Conservation (phyloP, 2,797 vertebrate species). For the Phoebastria nigripes region DNA sequence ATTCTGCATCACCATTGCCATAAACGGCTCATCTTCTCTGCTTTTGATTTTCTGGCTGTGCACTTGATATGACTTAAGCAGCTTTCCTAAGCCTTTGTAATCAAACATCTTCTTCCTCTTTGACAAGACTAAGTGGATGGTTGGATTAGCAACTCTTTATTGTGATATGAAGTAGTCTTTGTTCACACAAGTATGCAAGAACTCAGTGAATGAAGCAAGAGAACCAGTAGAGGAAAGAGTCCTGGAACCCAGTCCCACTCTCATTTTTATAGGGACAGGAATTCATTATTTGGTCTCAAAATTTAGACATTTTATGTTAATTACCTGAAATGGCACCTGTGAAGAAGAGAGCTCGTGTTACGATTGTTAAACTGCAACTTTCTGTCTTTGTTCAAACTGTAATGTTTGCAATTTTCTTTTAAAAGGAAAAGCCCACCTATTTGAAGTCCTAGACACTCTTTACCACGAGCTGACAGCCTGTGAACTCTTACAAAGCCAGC, state of each 20-base stretch:
- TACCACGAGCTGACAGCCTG: slow-evolving; percentile 84
- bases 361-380: background rate
- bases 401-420: background rate
- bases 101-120: background rate
- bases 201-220: background rate
- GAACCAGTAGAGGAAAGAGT: background rate
- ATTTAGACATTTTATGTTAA: background rate
- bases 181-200: background rate
- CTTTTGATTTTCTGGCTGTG: background rate
- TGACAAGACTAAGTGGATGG: background rate
- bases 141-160: background rate
- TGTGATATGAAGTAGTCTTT: background rate
- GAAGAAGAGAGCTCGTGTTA: background rate
- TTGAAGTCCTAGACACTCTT: slow-evolving; percentile 85
- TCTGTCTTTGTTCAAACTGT: background rate
- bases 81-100: background rate
- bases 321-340: background rate
- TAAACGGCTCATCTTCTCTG: background rate
- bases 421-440: slow-evolving; percentile 81
- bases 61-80: background rate
- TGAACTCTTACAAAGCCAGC: slow-evolving; percentile 77
- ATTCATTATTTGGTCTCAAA: background rate
- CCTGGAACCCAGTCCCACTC: background rate
- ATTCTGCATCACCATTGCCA: background rate
- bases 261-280: background rate